These are phyloP conservation scores for Ruditapes philippinarum DNA, from an alignment of 1,140 invertebrate genomes.

Conservation along the genomic window DNA sequence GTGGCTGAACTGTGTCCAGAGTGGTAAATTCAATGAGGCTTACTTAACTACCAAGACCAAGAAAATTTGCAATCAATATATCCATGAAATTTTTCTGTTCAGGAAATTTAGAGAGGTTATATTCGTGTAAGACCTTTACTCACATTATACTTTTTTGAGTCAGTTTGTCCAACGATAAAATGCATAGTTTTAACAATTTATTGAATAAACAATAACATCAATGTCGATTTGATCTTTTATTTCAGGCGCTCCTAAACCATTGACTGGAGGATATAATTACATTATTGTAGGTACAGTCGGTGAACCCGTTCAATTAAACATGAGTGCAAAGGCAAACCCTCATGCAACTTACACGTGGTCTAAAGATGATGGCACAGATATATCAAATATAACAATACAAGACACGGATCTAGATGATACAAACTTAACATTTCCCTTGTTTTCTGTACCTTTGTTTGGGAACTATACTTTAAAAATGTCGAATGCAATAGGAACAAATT, in stretches of 20 bases:
- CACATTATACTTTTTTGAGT: too few species aligned
- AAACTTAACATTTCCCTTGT: not conserved
- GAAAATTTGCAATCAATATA: too few species aligned
- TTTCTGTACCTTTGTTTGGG: slow-evolving; percentile 35
- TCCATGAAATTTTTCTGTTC: too few species aligned
- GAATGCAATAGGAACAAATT: slow-evolving; percentile 26
- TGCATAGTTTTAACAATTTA: too few species aligned
- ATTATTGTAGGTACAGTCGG: not conserved
- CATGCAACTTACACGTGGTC: slow-evolving; percentile 11
- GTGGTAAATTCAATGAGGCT: too few species aligned
- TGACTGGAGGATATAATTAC: not conserved
- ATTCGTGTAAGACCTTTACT: too few species aligned
- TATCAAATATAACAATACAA: not conserved
- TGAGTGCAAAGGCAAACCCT: not conserved
- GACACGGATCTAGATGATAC: not conserved
- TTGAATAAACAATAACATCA: too few species aligned
- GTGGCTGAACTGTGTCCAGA: too few species aligned
- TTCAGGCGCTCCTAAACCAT: slow-evolving; percentile 31
- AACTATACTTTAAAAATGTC: slow-evolving; percentile 24
- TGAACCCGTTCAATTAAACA: not conserved
- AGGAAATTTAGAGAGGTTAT: too few species aligned
- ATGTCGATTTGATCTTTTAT: not conserved
- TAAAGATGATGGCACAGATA: not conserved
- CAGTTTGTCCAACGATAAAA: too few species aligned
- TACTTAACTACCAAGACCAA: too few species aligned